These are phyloP conservation scores for Gadus macrocephalus DNA, from an alignment of 2,113 vertebrate genomes.

Conservation along the genomic window DNA sequence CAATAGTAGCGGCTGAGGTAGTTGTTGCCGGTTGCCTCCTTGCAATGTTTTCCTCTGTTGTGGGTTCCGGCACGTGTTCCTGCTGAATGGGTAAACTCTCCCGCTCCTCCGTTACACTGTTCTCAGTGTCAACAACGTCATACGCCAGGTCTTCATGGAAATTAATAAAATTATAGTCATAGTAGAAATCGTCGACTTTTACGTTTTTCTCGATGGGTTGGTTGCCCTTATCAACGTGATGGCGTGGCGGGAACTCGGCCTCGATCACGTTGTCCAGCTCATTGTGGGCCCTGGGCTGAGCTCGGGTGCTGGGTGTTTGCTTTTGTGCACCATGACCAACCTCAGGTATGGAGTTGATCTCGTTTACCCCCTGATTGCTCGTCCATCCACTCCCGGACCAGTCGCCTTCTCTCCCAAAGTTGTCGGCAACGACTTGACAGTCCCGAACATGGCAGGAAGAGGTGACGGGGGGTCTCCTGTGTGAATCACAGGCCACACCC, in stretches of 20 bases:
- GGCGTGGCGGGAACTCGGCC: conserved; percentile 68
- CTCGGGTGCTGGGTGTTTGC: conserved; percentile 11
- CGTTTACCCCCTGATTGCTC: conserved; percentile 81
- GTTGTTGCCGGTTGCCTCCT: conserved; percentile 9
- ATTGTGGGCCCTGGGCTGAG: conserved; percentile 43
- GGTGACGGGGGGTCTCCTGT: conserved; percentile 56
- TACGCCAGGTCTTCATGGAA: conserved; percentile 91
- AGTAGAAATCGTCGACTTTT: conserved; percentile 93
- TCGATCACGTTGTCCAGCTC: conserved; percentile 64
- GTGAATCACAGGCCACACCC: conserved; percentile 65
- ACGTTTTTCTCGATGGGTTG: conserved; percentile 53
- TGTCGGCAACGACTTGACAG: conserved; percentile 63
- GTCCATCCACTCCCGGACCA: conserved; percentile 88
- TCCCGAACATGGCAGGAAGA: conserved; percentile 55
- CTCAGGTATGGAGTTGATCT: conserved; percentile 73
- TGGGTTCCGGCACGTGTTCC: conserved; percentile 24
- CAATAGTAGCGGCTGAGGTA: not conserved
- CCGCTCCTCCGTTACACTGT: conserved; percentile 22
- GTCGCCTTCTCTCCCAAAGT: conserved; percentile 48
- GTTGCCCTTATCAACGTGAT: conserved; percentile 57
- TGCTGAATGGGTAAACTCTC: conserved; percentile 23
- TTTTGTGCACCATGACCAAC: conserved; percentile 29
- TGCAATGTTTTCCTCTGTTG: conserved; percentile 13
- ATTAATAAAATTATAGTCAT: conserved; percentile 97
- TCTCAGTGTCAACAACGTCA: conserved; percentile 54